Evolutionary conservation across 2,113 vertebrate genomes (phyloP).

Genomic region (Stegostoma tigrinum): DNA sequence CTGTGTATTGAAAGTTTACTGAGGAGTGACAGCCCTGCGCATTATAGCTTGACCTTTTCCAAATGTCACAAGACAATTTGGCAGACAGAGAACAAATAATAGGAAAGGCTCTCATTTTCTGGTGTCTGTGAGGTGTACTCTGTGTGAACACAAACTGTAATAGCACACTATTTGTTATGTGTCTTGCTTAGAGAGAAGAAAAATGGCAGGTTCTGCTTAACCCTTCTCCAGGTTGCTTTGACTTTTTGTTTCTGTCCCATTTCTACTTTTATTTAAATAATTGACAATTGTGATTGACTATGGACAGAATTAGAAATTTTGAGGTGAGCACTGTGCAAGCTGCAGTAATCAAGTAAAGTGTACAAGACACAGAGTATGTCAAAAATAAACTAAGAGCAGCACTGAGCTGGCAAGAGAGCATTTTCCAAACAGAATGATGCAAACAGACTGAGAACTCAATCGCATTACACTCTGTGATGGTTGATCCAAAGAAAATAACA

Average conservation of each 20-base stretch:
- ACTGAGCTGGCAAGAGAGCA: background rate
- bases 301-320: background rate
- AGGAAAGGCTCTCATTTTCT: slow-evolving; percentile 15
- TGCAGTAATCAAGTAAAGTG: background rate
- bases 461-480: background rate
- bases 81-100: slow-evolving; percentile 29
- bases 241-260: background rate
- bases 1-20: slow-evolving; percentile 9
- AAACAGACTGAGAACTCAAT: background rate
- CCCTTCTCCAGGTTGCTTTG: background rate
- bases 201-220: background rate
- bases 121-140: background rate
- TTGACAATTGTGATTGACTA: background rate
- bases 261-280: background rate
- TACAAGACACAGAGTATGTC: background rate
- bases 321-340: background rate
- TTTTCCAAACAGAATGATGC: background rate
- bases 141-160: background rate
- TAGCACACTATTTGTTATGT: slow-evolving; percentile 12
- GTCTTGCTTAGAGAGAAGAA: background rate
- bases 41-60: slow-evolving; percentile 31
- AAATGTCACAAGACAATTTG: slow-evolving; percentile 22
- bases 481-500: background rate
- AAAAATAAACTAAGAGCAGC: background rate
- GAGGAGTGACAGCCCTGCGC: slow-evolving; percentile 12